Conservation (phyloP, 2,113 vertebrate species). For the Australoheros scitulus region DNA sequence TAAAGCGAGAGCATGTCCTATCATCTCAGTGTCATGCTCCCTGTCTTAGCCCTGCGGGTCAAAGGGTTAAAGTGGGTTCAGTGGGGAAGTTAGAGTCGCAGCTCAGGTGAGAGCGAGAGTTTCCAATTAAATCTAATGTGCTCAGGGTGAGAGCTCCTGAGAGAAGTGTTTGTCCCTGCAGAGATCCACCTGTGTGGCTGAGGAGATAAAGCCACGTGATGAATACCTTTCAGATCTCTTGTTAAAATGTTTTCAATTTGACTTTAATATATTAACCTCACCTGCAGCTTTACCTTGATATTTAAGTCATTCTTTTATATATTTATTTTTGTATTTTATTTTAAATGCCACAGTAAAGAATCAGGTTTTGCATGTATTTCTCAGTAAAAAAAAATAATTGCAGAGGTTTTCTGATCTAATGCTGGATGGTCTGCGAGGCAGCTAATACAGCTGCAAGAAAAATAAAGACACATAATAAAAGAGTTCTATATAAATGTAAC, state of each 20-base stretch:
- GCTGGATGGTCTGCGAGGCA: not conserved
- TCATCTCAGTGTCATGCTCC: conserved; percentile 10
- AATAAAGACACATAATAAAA: not conserved
- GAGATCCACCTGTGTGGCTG: conserved; percentile 29
- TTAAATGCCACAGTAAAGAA: not conserved
- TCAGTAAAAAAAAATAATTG: not conserved
- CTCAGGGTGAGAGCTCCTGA: conserved; percentile 61
- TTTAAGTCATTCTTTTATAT: not conserved
- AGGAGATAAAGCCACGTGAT: conserved; percentile 12
- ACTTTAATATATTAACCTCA: conserved; percentile 6
- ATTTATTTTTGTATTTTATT: not conserved
- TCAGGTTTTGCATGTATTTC: not conserved
- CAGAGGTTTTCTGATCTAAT: not conserved
- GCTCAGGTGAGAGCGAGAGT: conserved; percentile 63
- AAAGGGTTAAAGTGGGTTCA: conserved; percentile 68
- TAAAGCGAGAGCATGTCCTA: conserved; percentile 26
- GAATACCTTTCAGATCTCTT: conserved; percentile 24
- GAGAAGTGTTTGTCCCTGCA: conserved; percentile 40
- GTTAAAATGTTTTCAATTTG: conserved; percentile 36
- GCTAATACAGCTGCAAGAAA: not conserved
- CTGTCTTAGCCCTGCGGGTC: conserved; percentile 37
- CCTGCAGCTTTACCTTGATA: not conserved
- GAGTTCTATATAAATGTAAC: not conserved
- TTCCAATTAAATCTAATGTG: conserved; percentile 74
- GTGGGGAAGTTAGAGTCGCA: conserved; percentile 43